Percentiles rank a stretch among this genome's conserved stretches.
Conservation (phyloP, 1,140 invertebrate species). For the Drosophila kanapiae region DNA sequence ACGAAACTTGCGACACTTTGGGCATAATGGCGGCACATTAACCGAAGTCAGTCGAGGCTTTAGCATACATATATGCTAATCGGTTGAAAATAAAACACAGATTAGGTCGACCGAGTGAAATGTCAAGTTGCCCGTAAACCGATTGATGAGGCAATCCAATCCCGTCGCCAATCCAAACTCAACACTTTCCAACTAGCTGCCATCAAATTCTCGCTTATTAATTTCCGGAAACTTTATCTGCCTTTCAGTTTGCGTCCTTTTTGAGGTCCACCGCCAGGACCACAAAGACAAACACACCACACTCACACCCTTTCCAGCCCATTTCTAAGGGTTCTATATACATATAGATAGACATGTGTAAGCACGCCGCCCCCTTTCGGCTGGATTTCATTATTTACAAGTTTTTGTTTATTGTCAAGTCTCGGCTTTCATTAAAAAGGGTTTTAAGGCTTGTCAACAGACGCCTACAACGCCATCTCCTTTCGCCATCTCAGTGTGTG, state of each 20-base stretch:
- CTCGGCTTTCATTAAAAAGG: slow-evolving; percentile 74
- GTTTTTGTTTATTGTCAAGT: slow-evolving; percentile 80
- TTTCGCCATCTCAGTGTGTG: slow-evolving; percentile 41
- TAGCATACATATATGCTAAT: slow-evolving; percentile 52
- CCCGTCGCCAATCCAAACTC: not conserved
- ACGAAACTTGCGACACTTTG: slow-evolving; percentile 23
- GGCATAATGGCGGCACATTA: slow-evolving; percentile 66
- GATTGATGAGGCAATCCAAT: slow-evolving; percentile 45
- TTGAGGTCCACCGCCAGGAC: slow-evolving; percentile 58
- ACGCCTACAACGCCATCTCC: slow-evolving; percentile 6
- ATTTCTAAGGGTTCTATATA: not conserved
- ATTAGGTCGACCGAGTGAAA: slow-evolving; percentile 28
- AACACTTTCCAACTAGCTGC: slow-evolving; percentile 32
- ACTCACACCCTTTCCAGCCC: slow-evolving; percentile 12
- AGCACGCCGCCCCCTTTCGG: slow-evolving; percentile 16
- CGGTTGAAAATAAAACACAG: slow-evolving; percentile 24
- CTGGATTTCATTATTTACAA: slow-evolving; percentile 77
- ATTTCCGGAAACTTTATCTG: slow-evolving; percentile 57
- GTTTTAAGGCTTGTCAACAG: slow-evolving; percentile 73
- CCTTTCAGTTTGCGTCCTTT: slow-evolving; percentile 52
- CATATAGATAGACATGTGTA: slow-evolving; percentile 23
- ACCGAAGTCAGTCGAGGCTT: slow-evolving; percentile 46
- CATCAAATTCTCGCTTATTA: slow-evolving; percentile 70
- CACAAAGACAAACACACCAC: slow-evolving; percentile 18
- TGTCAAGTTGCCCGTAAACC: slow-evolving; percentile 50